Evolutionary conservation across 2,888 invertebrate genomes (phyloP).

Genomic region (Drosophila ochracea): DNA sequence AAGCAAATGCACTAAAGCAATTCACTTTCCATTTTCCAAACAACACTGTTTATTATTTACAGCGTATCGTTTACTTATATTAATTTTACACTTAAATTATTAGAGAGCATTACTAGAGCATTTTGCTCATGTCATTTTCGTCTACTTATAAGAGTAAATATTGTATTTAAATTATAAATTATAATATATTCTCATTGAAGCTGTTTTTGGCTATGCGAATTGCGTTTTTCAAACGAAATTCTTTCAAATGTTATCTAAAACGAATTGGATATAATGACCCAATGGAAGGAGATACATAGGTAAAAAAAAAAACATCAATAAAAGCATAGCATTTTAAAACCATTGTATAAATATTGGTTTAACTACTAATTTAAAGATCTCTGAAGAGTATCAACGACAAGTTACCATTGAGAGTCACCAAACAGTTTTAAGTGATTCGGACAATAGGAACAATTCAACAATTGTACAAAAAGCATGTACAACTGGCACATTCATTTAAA

Average conservation of each 20-base stretch:
- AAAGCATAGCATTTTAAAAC: not conserved
- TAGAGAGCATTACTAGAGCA: conserved; percentile 26
- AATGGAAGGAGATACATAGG: not conserved
- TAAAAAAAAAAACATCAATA: not conserved
- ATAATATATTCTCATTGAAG: conserved; percentile 52
- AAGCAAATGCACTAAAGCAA: conserved; percentile 5
- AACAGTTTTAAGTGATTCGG: not conserved
- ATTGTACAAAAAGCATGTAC: not conserved
- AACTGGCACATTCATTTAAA: conserved; percentile 3
- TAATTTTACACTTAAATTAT: conserved; percentile 33
- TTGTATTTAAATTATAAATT: conserved; percentile 63
- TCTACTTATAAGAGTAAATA: conserved; percentile 49
- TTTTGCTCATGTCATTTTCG: conserved; percentile 37
- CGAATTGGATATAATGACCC: not conserved
- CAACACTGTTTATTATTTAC: conserved; percentile 30
- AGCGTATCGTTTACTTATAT: conserved; percentile 29
- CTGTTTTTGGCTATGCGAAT: conserved; percentile 6
- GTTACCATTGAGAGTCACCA: not conserved
- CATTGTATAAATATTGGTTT: not conserved
- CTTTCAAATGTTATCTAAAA: not conserved
- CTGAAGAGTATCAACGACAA: not conserved
- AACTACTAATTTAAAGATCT: not conserved
- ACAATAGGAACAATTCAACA: not conserved
- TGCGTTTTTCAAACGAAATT: not conserved
- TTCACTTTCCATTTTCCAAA: conserved; percentile 47